Base-by-base conservation (phyloP, 2,797 vertebrate genomes). In the Threskiornis aethiopicus region DNA sequence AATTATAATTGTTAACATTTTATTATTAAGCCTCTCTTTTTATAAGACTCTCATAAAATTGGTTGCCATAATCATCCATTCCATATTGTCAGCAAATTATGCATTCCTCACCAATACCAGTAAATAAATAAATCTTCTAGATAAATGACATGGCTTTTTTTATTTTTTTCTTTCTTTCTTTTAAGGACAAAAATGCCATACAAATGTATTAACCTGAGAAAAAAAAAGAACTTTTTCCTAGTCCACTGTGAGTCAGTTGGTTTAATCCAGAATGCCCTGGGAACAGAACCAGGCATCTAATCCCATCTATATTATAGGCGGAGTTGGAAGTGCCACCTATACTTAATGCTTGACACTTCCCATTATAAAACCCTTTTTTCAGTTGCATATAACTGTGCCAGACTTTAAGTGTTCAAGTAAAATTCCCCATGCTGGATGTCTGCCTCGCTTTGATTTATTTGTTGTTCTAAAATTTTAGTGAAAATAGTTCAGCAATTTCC, bases 1-100 rank as follows among this genome's bases (percentile, higher is more conserved):
- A 97, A 97, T 95, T 96, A 55, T 95, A 91, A 97, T 97, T 96
- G 92, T 97, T 96, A 97, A 52, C 75, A 24, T 93, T 81, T 95
- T 96, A 94, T 96, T 81, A 84, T 93, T 72, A 79, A 94, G 44
- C 66, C 87, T 95, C 93, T 79, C 66, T 93, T 92, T 96, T 95
- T 93, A 79, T 64, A 80, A 46, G 75, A 37, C 84, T 95, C 71
- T 75, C 84, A 80, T 73, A 82, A 98, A 97, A 94, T 37, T 49
- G 51, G 76, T 94, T 85, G 77, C 77, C 88, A 70, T 87, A 91
- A 96, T 91, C 66, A 92, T 86, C 76, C 55, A 29, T 87, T 96
- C 95, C 79, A 77, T 87, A 93, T 87, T 96, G 79, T 96, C 87
- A 94, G 90, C 61, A 96, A 97, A 91, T 82, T 78, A 64, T 46